These are phyloP conservation scores for Caenorhabditis parvicauda DNA, from an alignment of 2,888 invertebrate species.

Conservation along the genomic window DNA sequence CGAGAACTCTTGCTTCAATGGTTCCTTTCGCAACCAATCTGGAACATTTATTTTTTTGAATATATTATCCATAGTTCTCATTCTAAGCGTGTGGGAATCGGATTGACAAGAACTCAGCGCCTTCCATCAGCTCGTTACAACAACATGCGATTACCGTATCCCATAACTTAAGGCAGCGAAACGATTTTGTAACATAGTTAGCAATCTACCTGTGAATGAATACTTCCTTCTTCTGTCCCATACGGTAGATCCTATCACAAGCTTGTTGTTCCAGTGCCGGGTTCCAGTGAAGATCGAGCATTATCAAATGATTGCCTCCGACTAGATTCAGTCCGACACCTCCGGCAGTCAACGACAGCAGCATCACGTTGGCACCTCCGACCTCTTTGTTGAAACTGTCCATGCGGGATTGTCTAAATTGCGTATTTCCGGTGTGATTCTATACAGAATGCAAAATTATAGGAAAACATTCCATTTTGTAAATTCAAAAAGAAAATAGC, in stretches of 20 bases:
- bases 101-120: no score
- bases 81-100: no score
- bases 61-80: no score
- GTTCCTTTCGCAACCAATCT: conserved; percentile 80
- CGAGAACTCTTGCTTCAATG: conserved; percentile 81
- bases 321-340: conserved; percentile 90
- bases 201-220: conserved; percentile 76
- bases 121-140: no score
- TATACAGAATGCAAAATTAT: no score
- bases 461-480: neutral
- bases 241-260: conserved; percentile 85
- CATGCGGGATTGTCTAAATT: conserved; percentile 65
- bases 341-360: conserved; percentile 86
- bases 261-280: conserved; percentile 92
- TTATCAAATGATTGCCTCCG: conserved; percentile 85
- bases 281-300: conserved; percentile 92
- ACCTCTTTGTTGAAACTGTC: conserved; percentile 73
- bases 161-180: no score
- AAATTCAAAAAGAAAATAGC: conserved; percentile 8
- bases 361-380: conserved; percentile 70
- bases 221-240: conserved; percentile 82
- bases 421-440: neutral
- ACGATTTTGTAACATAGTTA: no score
- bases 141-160: no score
- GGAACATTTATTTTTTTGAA: conserved; percentile 7